Evolutionary conservation across 2,113 vertebrate species (phyloP), one percentile per base, ranked within the genome.

Genomic region (Uria aalge): DNA sequence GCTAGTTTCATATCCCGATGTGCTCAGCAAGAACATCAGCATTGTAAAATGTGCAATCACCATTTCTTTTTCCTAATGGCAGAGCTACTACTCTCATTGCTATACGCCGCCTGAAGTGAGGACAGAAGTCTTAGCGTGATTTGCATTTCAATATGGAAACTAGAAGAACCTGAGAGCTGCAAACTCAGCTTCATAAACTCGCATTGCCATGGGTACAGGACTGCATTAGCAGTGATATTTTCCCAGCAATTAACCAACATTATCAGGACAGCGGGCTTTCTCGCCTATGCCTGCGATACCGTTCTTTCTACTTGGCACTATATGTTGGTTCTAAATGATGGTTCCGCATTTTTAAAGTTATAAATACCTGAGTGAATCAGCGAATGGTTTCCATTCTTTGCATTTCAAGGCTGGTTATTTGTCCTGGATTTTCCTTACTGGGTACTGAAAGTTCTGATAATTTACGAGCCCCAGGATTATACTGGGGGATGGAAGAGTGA

Each of bases 191-290:
- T 85, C 76, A 87, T 15, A 50, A 64, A 64, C 34, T 75, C 73
- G 4, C 34, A 96, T 82, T 57, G 30, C 68, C 73, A 84, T 48
- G 73, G 67, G 92, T 94, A 94, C 78, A 72, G 47, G 41, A 72
- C 30, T 47, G 41, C 76, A 74, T 74, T 63, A 92, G 55, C 59
- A 80, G 64, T 38, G 40, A 30, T 63, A 53, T 85, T 78, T 91
- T 94, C 93, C 84, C 82, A 90, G 84, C 74, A 92, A 89, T 64
- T 84, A 92, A 87, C 50, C 78, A 81, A 92, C 56, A 59, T 40
- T n/a, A n/a, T 56, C 67, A 85, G 84, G 69, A 75, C 71, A 87
- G 34, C 64, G 91, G 60, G 23, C 20, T 78, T 59, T 84, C 47
- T 55, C 78, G 72, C 26, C 64, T 81, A 7, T 71, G n/a, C 38